These are phyloP conservation scores for Halichoeres trimaculatus DNA, from an alignment of 2,113 vertebrate species.

Conservation along the genomic window DNA sequence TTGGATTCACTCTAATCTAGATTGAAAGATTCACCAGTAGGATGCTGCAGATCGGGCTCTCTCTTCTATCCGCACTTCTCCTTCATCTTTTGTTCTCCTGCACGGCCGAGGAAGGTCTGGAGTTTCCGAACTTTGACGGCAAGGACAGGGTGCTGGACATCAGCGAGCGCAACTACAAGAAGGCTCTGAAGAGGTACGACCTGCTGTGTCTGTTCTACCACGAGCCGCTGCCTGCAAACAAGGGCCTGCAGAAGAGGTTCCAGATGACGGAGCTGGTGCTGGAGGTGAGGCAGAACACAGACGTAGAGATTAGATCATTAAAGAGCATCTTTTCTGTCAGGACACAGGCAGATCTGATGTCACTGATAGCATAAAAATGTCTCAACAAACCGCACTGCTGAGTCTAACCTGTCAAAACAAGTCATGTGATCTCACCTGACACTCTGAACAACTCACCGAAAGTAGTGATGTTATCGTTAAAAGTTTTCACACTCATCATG, in stretches of 20 bases:
- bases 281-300: conserved; percentile 87
- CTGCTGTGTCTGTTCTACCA: conserved; percentile 94
- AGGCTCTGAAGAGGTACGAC: conserved; percentile 91
- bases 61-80: conserved; percentile 80
- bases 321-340: too few relatives aligned
- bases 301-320: too few relatives aligned
- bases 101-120: conserved; percentile 91
- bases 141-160: conserved; percentile 94
- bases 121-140: conserved; percentile 96
- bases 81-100: conserved; percentile 80
- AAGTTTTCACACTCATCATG: neutral
- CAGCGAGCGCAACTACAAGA: conserved; percentile 93
- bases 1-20: conserved; percentile 7
- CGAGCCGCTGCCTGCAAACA: conserved; percentile 86
- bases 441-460: neutral
- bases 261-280: conserved; percentile 95
- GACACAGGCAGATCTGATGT: neutral
- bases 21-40: conserved; percentile 11
- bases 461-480: too few relatives aligned
- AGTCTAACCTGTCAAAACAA: conserved; percentile 41
- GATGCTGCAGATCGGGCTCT: conserved; percentile 74
- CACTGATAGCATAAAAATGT: conserved; percentile 9
- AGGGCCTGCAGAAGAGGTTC: conserved; percentile 90
- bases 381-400: conserved; percentile 5
- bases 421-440: neutral